phyloP scores from a whole-genome alignment of 2,797 vertebrate genomes.

The Harpagifer antarcticus region DNA sequence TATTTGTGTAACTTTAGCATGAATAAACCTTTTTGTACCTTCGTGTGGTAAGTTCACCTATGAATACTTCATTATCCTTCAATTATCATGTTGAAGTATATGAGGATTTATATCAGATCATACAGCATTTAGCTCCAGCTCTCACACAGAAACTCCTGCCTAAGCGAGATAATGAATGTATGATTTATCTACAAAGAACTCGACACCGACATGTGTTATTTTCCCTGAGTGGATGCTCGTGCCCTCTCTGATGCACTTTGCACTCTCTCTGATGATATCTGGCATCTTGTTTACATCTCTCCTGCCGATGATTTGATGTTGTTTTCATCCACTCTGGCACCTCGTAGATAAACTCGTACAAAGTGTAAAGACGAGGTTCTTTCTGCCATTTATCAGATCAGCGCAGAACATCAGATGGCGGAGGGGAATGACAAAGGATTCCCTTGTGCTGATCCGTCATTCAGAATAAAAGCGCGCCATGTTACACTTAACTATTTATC shows the following conservation, averaged over 20 bases:
- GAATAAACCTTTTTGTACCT: too few relatives aligned
- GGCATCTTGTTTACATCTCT: conserved; percentile 65
- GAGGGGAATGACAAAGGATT: conserved; percentile 43
- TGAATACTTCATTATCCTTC: too few relatives aligned
- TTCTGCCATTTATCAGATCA: conserved; percentile 49
- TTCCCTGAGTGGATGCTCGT: conserved; percentile 10
- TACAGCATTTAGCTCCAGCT: background rate
- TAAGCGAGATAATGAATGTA: conserved; percentile 2
- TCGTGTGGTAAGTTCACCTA: too few relatives aligned
- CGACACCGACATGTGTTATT: background rate
- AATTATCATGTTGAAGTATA: background rate
- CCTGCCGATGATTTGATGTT: conserved; percentile 49
- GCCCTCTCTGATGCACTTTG: conserved; percentile 32
- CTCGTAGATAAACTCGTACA: conserved; percentile 53
- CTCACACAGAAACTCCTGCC: background rate
- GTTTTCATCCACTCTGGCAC: conserved; percentile 58
- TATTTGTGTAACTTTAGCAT: too few relatives aligned
- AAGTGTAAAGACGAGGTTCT: conserved; percentile 45
- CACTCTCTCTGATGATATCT: conserved; percentile 47
- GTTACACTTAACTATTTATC: conserved; percentile 64
- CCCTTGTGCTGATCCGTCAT: conserved; percentile 38
- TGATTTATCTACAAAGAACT: conserved; percentile 1
- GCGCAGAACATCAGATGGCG: conserved; percentile 35
- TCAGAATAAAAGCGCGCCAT: conserved; percentile 36
- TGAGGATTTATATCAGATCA: background rate